Evolutionary conservation across 2,888 invertebrate genomes (phyloP).

Genomic region (Sarcophaga carnaria): DNA sequence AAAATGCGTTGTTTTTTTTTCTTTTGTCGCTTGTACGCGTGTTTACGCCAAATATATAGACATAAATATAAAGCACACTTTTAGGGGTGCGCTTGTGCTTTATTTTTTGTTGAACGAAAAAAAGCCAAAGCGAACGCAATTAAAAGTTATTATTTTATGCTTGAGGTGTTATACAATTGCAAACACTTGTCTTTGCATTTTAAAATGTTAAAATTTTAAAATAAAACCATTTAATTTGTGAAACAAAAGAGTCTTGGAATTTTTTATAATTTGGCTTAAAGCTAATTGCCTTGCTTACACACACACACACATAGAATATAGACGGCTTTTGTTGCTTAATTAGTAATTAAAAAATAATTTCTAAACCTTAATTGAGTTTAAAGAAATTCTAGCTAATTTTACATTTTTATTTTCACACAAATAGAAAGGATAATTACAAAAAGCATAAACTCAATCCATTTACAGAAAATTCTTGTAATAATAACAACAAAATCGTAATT

Average conservation of each 20-base stretch:
- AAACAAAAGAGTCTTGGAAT: constrained; percentile 19
- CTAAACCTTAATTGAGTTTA: constrained; percentile 12
- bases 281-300: not conserved
- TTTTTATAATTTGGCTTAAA: not conserved
- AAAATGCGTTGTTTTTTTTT: constrained; percentile 51
- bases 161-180: constrained; percentile 58
- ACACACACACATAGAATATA: not conserved
- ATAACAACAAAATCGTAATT: not conserved
- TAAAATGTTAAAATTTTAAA: constrained; percentile 50
- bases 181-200: constrained; percentile 45
- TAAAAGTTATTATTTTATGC: constrained; percentile 69
- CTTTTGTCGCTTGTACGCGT: not conserved
- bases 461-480: not conserved
- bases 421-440: not conserved
- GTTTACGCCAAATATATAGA: not conserved
- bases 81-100: not conserved
- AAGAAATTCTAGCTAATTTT: constrained; percentile 10
- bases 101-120: constrained; percentile 19
- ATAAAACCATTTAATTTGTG: constrained; percentile 47
- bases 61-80: not conserved
- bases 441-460: not conserved
- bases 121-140: constrained; percentile 62
- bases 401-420: not conserved
- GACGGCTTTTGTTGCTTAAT: constrained; percentile 17
- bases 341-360: not conserved